A percentile compares a stretch with the other conserved stretches of the same genome.
Evolutionary conservation across 2,113 vertebrate genomes (phyloP).

Genomic region (Strix uralensis): DNA sequence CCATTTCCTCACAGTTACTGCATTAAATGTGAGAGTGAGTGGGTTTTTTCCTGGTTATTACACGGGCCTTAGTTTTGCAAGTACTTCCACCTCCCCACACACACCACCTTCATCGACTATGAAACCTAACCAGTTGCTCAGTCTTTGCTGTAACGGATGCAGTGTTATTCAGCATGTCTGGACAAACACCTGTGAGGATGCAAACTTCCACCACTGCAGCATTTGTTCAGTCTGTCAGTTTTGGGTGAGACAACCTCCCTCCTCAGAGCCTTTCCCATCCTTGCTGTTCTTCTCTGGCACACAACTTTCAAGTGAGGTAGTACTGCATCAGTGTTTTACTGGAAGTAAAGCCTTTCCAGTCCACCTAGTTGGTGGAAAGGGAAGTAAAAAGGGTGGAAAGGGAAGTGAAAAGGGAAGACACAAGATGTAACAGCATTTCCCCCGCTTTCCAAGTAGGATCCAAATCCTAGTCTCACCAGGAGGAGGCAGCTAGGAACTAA

Average conservation of each 20-base stretch:
- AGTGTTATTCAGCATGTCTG: rapidly evolving
- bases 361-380: not conserved
- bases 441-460: not conserved
- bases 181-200: not conserved
- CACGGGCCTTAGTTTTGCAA: not conserved
- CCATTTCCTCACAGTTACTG: not conserved
- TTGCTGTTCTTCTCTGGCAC: not conserved
- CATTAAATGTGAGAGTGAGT: not conserved
- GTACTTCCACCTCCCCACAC: not conserved
- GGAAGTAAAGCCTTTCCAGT: not conserved
- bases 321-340: not conserved
- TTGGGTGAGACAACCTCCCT: not conserved
- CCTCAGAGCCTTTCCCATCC: not conserved
- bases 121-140: not conserved
- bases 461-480: not conserved
- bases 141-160: not conserved
- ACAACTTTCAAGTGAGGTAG: not conserved
- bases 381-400: not conserved
- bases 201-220: not conserved
- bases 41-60: not conserved
- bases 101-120: not conserved
- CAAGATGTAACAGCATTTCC: not conserved
- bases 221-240: not conserved
- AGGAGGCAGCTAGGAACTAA: not conserved
- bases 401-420: not conserved